These are phyloP conservation scores for Drosophila athabasca DNA, from an alignment of 1,140 invertebrate species.

Conservation along the genomic window DNA sequence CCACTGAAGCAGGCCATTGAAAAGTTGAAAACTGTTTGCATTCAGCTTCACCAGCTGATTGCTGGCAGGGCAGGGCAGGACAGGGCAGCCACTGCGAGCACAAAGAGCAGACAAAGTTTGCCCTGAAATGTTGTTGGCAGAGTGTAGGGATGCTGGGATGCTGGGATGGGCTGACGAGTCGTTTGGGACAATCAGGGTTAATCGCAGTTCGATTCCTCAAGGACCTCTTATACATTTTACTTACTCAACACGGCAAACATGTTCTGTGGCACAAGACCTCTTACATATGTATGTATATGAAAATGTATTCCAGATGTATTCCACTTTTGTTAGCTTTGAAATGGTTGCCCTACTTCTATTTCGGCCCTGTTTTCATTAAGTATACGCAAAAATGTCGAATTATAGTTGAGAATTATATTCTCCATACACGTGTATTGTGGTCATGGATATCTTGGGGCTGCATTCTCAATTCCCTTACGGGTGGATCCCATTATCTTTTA, in stretches of 20 bases:
- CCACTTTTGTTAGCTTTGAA: too few species aligned
- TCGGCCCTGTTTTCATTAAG: too few species aligned
- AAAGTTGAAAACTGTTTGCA: conserved; percentile 41
- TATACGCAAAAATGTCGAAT: too few species aligned
- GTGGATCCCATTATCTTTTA: too few species aligned
- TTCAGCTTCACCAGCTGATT: conserved; percentile 40
- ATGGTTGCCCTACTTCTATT: too few species aligned
- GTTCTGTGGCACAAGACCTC: too few species aligned
- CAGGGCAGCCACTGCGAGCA: background rate
- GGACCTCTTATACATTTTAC: background rate
- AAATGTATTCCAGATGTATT: too few species aligned
- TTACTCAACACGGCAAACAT: background rate
- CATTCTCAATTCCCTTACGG: too few species aligned
- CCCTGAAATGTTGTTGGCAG: background rate
- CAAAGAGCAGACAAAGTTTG: conserved; percentile 23
- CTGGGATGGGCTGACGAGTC: conserved; percentile 15
- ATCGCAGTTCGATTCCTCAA: background rate
- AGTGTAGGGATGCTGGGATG: background rate
- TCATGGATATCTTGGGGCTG: too few species aligned
- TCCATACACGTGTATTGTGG: too few species aligned
- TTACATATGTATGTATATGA: too few species aligned
- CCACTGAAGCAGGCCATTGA: conserved; percentile 3
- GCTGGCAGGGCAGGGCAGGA: conserved; percentile 15
- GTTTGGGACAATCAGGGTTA: conserved; percentile 22
- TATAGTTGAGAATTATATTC: too few species aligned